Evolutionary conservation across 2,888 invertebrate genomes (phyloP), one percentile per base, ranked within the genome.

Genomic region (Cheilosia pagana): DNA sequence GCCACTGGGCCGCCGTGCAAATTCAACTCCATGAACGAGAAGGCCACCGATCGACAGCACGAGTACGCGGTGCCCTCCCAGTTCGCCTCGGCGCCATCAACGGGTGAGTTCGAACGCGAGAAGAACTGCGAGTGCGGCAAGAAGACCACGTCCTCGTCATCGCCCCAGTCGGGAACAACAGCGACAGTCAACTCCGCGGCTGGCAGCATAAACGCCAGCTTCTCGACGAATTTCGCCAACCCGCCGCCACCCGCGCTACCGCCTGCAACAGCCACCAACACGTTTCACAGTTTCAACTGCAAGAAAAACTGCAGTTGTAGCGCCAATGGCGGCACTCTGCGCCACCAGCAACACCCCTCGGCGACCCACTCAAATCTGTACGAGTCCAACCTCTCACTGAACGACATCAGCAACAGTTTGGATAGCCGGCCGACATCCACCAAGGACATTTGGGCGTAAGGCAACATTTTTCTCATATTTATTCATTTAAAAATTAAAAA

Each of bases 51-150:
- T 72, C 89, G 90, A 23, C 91, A 92, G 62, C 91, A 92, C 62
- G 92, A 92, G 72, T 92, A 92, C 75, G 92, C 92, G 7, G 92
- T 92, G 86, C 92, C 92, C 25, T 89, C 90, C 5, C 88, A 87
- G 65, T 92, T 90, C 43, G 57, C 90, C 68, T 87, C 87, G 31
- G 52, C 82, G 5, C 81, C 85, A 25, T 78, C 86, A 23, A 88
- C 88, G 45, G 89, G 89, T 8, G 88, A 88, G 59, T 86, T 86
- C 57, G 87, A 87, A 63, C 87, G 87, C 43, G 88, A 85, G 21
- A 85, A 85, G 67, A 76, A 16, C 53, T 85, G 85, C n/a, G 85
- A 85, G 25, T 85, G 85, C 57, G 85, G 85, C 50, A 85, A 85
- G 71, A 85, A 85, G 52, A 75, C 75, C 52, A 75, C 52, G 7